Conservation (phyloP, 2,113 vertebrate genomes). For the Phylloscopus whistleri region DNA sequence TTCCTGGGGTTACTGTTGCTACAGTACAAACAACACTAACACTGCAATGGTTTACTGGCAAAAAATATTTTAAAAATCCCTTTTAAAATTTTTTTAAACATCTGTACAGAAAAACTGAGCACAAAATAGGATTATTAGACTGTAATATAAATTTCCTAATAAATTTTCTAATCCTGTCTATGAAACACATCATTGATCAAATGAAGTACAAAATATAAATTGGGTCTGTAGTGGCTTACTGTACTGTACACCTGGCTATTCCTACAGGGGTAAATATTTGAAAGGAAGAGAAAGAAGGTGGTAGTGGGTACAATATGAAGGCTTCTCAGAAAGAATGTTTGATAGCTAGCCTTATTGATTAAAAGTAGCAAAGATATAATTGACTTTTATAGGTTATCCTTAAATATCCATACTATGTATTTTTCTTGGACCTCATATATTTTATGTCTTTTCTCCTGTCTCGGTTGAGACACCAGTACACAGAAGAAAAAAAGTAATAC, state of each 20-base stretch:
- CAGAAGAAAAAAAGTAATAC: background rate
- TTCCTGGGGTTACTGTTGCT: slow-evolving; percentile 51
- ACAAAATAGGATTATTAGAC: slow-evolving; percentile 38
- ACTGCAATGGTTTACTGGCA: slow-evolving; percentile 47
- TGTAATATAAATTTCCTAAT: background rate
- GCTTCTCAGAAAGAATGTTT: background rate
- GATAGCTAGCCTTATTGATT: background rate
- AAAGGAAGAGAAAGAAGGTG: background rate
- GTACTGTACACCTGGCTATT: background rate
- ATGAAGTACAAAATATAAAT: background rate
- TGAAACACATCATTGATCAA: background rate
- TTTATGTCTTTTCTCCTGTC: background rate
- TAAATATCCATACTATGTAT: background rate
- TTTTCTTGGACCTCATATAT: background rate
- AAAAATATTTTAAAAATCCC: slow-evolving; percentile 40
- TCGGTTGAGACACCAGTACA: background rate
- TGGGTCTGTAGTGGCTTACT: background rate
- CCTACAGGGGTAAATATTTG: background rate
- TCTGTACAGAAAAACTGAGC: slow-evolving; percentile 52
- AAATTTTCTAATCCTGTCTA: background rate
- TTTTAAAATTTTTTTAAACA: slow-evolving; percentile 55
- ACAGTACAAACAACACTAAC: slow-evolving; percentile 46
- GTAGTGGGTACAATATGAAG: background rate
- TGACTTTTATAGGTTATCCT: background rate
- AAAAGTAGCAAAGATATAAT: background rate